Evolutionary conservation across 2,797 vertebrate genomes (phyloP), one percentile per base, ranked within the genome.

Genomic region (Dryobates pubescens): DNA sequence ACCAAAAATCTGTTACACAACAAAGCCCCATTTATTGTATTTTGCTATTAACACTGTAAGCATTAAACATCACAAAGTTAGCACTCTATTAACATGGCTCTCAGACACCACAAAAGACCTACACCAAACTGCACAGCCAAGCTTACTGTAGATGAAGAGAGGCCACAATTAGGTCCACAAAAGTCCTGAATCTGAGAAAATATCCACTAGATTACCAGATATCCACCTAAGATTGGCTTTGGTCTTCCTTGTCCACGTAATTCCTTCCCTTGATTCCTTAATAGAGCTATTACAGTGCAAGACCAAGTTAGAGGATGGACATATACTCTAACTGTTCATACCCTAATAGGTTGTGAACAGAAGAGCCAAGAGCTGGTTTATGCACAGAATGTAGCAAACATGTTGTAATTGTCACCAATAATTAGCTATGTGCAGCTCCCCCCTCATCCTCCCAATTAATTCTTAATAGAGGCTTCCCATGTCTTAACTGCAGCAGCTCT

Each of bases 1-100:
- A 76, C 76, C 61, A 65, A 95, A 94, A 95, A 36, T 57, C 69
- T 91, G 30, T 36, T 79, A 79, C 36, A 75, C 57, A 86, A 78
- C 57, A 82, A 76, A 82, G 54, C 59, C 79, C 59, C 38, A 54
- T 64, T 77, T 90, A 83, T 78, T 77, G 54, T 56, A 26, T 83
- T 64, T 77, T 58, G 13, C 51, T 73, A 68, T 73, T 73, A 91
- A 91, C 68, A 81, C 45, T 63, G 45, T 69, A 89, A 86, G 83
- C n/a, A 83, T 67, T 89, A 75, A 58, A 79, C 74, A 82, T 72
- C 56, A 89, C 57, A 12, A 89, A 43, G 17, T 71, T 73, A 61
- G 17, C 69, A 64, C n/a, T 73, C 38, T 38, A 73, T 86, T 90
- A 85, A 26, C 49, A n/a, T 64, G 73, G 49, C 17, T 65, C 72